These are phyloP conservation scores for Mesorhabditis spiculigera DNA, from an alignment of 2,888 invertebrate genomes.

Conservation along the genomic window DNA sequence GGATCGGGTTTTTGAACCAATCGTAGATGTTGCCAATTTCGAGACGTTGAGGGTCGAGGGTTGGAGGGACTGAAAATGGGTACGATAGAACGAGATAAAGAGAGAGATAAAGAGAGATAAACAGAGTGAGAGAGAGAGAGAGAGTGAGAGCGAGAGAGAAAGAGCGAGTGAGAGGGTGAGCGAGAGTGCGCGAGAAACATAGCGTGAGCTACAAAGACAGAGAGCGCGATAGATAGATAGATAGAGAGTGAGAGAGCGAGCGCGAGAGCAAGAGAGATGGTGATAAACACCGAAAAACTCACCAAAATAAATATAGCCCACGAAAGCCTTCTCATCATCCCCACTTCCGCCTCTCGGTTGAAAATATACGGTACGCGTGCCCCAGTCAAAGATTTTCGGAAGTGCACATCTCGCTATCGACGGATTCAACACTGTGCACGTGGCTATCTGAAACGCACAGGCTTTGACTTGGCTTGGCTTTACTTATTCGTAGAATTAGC, in stretches of 20 bases:
- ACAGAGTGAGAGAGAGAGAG: too few relatives aligned
- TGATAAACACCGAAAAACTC: neutral
- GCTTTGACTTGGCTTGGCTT: neutral
- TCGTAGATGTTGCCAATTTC: slow-evolving; percentile 55
- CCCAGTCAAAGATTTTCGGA: slow-evolving; percentile 57
- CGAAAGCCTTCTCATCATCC: slow-evolving; percentile 56
- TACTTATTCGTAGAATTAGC: too few relatives aligned
- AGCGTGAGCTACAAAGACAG: too few relatives aligned
- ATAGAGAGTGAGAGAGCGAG: too few relatives aligned
- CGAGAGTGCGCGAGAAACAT: too few relatives aligned
- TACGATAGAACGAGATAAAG: neutral
- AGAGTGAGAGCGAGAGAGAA: too few relatives aligned
- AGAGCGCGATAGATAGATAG: too few relatives aligned
- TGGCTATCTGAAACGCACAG: slow-evolving; percentile 30
- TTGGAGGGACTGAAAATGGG: slow-evolving; percentile 52
- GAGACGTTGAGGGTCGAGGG: slow-evolving; percentile 55
- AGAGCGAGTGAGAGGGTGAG: too few relatives aligned
- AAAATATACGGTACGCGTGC: slow-evolving; percentile 56
- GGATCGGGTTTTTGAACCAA: slow-evolving; percentile 56
- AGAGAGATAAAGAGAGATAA: too few relatives aligned
- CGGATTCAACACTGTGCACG: slow-evolving; percentile 51
- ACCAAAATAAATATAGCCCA: slow-evolving; percentile 58
- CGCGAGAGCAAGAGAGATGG: too few relatives aligned
- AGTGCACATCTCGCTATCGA: slow-evolving; percentile 55
- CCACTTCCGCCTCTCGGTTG: slow-evolving; percentile 52